Percentiles rank a stretch among this genome's conserved stretches.
Evolutionary conservation across 1,140 invertebrate genomes (phyloP).

Genomic region (Trichoplusia ni): DNA sequence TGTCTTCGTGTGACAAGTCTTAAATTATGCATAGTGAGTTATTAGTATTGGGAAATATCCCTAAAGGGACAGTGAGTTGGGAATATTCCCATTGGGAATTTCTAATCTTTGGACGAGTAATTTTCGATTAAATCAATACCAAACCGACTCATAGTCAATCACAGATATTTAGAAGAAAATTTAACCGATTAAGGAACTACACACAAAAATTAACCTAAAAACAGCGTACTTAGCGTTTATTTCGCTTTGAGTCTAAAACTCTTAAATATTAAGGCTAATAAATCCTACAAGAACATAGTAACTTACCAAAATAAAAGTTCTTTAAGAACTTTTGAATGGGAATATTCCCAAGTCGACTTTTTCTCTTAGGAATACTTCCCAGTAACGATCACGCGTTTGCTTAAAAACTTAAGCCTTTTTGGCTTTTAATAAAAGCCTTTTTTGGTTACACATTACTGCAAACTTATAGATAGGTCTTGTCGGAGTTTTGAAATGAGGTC

Average conservation of each 20-base stretch:
- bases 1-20: conserved; percentile 25
- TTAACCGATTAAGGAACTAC: conserved; percentile 1
- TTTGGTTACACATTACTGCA: no score
- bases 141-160: conserved; percentile 22
- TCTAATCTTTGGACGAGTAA: conserved; percentile 26
- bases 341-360: conserved; percentile 19
- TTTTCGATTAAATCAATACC: conserved; percentile 8
- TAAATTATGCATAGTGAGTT: conserved; percentile 24
- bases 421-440: neutral
- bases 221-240: neutral
- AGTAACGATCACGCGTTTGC: neutral
- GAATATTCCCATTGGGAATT: conserved; percentile 10
- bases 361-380: neutral
- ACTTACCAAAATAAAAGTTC: conserved; percentile 17
- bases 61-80: conserved; percentile 1
- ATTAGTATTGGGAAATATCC: conserved; percentile 1
- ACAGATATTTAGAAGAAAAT: conserved; percentile 11
- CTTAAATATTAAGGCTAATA: neutral
- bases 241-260: neutral
- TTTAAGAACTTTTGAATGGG: conserved; percentile 16
- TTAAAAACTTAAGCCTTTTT: neutral
- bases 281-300: neutral
- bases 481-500: no score
- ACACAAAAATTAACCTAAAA: neutral
- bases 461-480: no score